Evolutionary conservation across 2,113 vertebrate genomes (phyloP).

Genomic region (Oncorhynchus clarkii): DNA sequence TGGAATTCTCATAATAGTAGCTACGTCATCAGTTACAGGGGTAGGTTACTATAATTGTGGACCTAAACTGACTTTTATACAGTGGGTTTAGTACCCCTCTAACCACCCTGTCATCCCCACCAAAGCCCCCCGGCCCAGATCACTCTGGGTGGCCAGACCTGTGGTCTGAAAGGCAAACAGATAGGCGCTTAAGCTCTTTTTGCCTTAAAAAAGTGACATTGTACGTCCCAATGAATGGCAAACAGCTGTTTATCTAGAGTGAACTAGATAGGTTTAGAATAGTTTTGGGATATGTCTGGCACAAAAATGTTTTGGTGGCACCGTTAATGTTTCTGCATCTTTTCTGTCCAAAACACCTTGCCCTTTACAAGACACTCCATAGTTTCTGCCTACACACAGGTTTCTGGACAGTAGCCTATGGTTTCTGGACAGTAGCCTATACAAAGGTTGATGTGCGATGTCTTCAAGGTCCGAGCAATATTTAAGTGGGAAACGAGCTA

Average conservation of each 20-base stretch:
- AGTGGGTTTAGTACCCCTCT: background rate
- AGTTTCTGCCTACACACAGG: too few relatives aligned
- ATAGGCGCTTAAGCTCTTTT: constrained; percentile 59
- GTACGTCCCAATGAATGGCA: constrained; percentile 50
- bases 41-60: background rate
- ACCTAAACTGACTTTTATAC: background rate
- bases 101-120: background rate
- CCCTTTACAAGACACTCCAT: background rate
- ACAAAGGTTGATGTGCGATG: background rate
- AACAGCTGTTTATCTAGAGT: constrained; percentile 71
- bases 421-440: background rate
- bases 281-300: constrained; percentile 26
- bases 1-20: background rate
- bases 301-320: background rate
- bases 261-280: constrained; percentile 10
- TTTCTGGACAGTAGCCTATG: background rate
- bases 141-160: constrained; percentile 78
- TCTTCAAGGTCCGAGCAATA: background rate
- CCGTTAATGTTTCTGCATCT: background rate
- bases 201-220: constrained; percentile 68
- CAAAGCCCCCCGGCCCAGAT: constrained; percentile 2
- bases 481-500: background rate
- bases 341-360: background rate
- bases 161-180: constrained; percentile 69
- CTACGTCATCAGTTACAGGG: background rate